A percentile compares a stretch with the other conserved stretches of the same genome.
Conservation (phyloP, 2,113 vertebrate species). For the Hippocampus zosterae region DNA sequence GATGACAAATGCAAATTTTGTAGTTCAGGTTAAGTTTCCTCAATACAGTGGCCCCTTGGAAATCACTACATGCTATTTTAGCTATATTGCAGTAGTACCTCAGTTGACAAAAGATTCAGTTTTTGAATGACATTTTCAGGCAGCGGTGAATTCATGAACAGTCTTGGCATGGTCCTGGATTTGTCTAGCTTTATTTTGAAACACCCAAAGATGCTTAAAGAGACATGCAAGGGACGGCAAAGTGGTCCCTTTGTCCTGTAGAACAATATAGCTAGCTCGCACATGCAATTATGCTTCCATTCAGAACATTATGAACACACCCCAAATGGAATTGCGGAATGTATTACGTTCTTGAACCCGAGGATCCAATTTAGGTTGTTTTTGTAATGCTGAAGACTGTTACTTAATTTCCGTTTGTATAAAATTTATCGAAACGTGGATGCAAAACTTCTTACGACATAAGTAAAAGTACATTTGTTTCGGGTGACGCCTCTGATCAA, state of each 20-base stretch:
- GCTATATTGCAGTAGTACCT: too few species aligned
- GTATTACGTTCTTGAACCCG: neutral
- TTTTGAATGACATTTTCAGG: neutral
- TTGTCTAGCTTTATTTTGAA: too few species aligned
- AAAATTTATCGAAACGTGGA: slow-evolving; percentile 21
- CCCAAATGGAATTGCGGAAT: neutral
- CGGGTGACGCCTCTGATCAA: slow-evolving; percentile 2
- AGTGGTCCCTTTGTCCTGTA: too few species aligned
- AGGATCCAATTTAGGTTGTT: neutral
- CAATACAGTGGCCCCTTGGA: neutral
- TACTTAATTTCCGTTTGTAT: slow-evolving; percentile 12
- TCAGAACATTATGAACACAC: neutral
- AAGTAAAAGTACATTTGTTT: neutral
- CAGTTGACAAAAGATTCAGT: neutral
- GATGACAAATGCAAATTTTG: neutral
- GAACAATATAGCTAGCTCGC: too few species aligned
- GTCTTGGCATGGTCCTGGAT: too few species aligned
- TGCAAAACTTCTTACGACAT: neutral
- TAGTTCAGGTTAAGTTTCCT: neutral
- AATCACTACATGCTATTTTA: neutral
- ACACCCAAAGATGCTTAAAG: too few species aligned
- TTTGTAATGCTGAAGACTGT: neutral
- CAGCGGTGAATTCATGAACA: too few species aligned
- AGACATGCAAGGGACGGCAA: too few species aligned
- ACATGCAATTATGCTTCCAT: too few species aligned